Base-by-base conservation (phyloP, 2,113 vertebrate genomes). In the Leiothrix lutea region DNA sequence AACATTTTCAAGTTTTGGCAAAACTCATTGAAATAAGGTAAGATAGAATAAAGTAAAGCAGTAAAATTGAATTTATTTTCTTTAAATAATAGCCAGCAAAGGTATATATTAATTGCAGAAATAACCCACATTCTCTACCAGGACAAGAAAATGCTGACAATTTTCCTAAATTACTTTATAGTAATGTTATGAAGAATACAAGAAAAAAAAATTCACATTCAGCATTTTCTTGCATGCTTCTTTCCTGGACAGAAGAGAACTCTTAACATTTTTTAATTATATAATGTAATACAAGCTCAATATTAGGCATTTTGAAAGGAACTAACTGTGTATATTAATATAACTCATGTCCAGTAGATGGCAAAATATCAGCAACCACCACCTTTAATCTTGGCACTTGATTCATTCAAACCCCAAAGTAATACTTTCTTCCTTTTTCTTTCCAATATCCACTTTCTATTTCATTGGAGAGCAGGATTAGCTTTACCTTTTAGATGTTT, bases 401-500 rank as follows among this genome's bases (percentile, higher is more conserved):
- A 78, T 90, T 64, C 25, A 26, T 51, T 80, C 69, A 93, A 96
- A 75, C 5, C 26, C 57, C 19, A 47, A 35, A 44, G 65, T 40
- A 29, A 33, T n/a, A n/a, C n/a, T n/a, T n/a, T n/a, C n/a, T n/a
- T n/a, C n/a, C n/a, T n/a, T n/a, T n/a, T n/a, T n/a, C n/a, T n/a
- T n/a, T n/a, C n/a, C n/a, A 40, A 45, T 25, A 33, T 35, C 22
- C 25, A 57, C 77, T 93, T 72, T 22, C 31, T 89, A 79, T 67
- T 88, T 67, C 91, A 85, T 62, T 42, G 2, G 53, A 58, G 14
- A 60, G 56, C 31, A 26, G 29, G 80, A 91, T 94, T 28, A 81
- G 48, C 20, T 69, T 72, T 85, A 95, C 96, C 92, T 95, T 94
- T 70, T 66, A 36, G 95, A 83, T 65, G 94, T 61, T 89, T 93